Conservation (phyloP, 2,888 invertebrate genomes). For the Meta bourneti region DNA sequence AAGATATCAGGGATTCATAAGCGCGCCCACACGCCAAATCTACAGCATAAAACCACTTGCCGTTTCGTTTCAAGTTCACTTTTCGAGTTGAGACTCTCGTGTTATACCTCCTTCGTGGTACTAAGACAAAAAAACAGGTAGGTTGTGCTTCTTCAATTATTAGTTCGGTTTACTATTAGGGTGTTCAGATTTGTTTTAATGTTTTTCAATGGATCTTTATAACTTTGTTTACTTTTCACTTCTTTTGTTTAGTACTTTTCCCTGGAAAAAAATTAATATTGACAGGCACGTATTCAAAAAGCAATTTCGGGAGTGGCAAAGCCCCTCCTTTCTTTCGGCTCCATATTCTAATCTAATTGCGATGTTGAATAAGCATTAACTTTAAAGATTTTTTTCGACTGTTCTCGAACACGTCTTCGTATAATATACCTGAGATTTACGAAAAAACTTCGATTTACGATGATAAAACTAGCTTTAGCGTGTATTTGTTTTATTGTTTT, state of each 20-base stretch:
- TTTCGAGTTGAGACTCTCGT: background rate
- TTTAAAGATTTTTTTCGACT: no score
- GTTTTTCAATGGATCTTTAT: background rate
- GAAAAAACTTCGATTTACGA: no score
- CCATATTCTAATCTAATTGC: no score
- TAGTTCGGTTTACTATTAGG: background rate
- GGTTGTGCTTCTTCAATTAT: background rate
- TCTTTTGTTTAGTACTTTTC: background rate
- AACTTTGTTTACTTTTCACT: background rate
- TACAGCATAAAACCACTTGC: constrained; percentile 31
- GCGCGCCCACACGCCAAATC: constrained; percentile 13
- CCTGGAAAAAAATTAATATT: no score
- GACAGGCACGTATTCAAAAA: no score
- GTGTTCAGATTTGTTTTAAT: background rate
- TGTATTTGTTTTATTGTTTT: no score
- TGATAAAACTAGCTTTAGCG: no score
- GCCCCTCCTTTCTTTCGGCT: no score
- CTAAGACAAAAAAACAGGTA: constrained; percentile 10
- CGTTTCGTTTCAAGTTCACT: constrained; percentile 26
- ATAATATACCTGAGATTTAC: no score
- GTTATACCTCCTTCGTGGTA: background rate
- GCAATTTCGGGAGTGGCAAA: no score
- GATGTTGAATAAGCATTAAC: no score
- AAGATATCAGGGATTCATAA: constrained; percentile 12
- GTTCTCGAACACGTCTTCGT: no score